Conservation (phyloP, 2,113 vertebrate genomes). For the Paramormyrops kingsleyae region DNA sequence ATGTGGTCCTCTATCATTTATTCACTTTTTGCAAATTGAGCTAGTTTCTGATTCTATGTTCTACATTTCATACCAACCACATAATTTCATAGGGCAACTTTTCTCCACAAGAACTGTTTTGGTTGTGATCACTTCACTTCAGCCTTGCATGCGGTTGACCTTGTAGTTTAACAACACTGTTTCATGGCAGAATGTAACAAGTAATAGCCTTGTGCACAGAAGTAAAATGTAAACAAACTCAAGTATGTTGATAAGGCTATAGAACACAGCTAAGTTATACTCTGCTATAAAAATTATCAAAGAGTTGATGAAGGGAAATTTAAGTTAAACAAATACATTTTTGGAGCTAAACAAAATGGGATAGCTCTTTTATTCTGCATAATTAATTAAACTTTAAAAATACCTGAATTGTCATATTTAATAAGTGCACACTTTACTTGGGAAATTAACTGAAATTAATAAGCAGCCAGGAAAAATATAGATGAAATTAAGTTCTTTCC, state of each 20-base stretch:
- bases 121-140: background rate
- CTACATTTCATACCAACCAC: background rate
- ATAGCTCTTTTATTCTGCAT: background rate
- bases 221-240: background rate
- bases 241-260: background rate
- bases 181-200: background rate
- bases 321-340: background rate
- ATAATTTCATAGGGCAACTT: background rate
- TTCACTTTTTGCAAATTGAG: background rate
- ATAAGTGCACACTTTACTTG: background rate
- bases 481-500: background rate
- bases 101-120: background rate
- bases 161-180: background rate
- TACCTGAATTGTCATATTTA: background rate
- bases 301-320: background rate
- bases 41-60: background rate
- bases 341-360: background rate
- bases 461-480: background rate
- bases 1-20: background rate
- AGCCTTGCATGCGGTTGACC: background rate
- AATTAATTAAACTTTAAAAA: background rate
- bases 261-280: background rate
- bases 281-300: background rate
- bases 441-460: background rate
- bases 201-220: background rate